Evolutionary conservation across 2,888 invertebrate species (phyloP).

Genomic region (Drosophila cyrtoloma): DNA sequence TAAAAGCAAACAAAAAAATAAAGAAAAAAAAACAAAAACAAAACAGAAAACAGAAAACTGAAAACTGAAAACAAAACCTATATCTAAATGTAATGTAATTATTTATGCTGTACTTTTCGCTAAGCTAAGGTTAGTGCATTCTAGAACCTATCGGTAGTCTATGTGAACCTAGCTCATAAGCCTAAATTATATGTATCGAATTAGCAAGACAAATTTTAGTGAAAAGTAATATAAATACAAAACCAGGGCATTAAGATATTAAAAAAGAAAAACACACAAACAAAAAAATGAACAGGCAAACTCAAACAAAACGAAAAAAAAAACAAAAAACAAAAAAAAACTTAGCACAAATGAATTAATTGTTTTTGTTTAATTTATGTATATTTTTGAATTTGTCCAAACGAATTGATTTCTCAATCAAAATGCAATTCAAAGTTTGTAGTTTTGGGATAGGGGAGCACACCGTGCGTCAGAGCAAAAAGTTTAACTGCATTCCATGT

Average conservation of each 20-base stretch:
- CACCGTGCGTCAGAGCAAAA: slow-evolving; percentile 47
- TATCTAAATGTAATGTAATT: slow-evolving; percentile 71
- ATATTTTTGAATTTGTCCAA: slow-evolving; percentile 49
- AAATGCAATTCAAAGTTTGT: slow-evolving; percentile 59
- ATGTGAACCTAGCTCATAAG: slow-evolving; percentile 72
- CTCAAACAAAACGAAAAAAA: slow-evolving; percentile 29
- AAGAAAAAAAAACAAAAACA: slow-evolving; percentile 16
- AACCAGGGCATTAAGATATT: slow-evolving; percentile 30
- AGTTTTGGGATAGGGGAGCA: slow-evolving; percentile 53
- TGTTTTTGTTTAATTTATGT: slow-evolving; percentile 54
- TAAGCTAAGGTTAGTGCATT: slow-evolving; percentile 85
- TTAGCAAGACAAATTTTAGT: slow-evolving; percentile 80
- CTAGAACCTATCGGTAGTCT: slow-evolving; percentile 77
- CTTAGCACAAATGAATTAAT: slow-evolving; percentile 75
- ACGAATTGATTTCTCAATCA: slow-evolving; percentile 44
- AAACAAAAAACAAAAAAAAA: slow-evolving; percentile 36
- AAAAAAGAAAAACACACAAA: slow-evolving; percentile 12
- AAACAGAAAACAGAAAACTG: background rate
- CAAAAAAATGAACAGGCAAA: slow-evolving; percentile 23
- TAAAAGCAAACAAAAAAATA: slow-evolving; percentile 13
- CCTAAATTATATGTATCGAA: slow-evolving; percentile 73
- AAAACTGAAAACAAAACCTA: slow-evolving; percentile 13
- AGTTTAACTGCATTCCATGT: slow-evolving; percentile 85
- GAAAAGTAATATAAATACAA: slow-evolving; percentile 53
- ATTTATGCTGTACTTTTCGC: slow-evolving; percentile 77